Conservation (phyloP, 2,797 vertebrate genomes). For the Helicolenus hilgendorfi region DNA sequence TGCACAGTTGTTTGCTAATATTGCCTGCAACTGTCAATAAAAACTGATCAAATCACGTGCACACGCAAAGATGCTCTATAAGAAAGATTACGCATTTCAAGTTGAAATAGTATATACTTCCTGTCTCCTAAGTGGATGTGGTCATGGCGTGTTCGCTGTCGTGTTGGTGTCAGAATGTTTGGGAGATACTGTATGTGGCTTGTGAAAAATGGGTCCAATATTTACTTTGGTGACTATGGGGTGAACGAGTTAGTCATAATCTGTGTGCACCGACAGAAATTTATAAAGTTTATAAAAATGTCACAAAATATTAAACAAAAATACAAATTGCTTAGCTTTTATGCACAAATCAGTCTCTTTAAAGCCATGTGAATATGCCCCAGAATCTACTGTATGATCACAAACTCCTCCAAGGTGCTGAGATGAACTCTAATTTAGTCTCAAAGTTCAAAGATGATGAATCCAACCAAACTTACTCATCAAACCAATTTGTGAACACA, state of each 20-base stretch:
- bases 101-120: too few species aligned
- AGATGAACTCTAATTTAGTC: conserved; percentile 17
- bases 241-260: too few species aligned
- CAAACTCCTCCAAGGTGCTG: conserved; percentile 14
- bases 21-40: neutral
- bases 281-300: neutral
- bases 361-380: conserved; percentile 13
- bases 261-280: neutral
- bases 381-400: conserved; percentile 14
- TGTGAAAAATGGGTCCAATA: too few species aligned
- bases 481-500: conserved; percentile 54
- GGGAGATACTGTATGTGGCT: too few species aligned
- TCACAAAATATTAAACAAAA: conserved; percentile 6
- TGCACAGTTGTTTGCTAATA: neutral
- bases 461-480: conserved; percentile 47
- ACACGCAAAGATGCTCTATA: too few species aligned
- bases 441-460: conserved; percentile 21
- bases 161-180: too few species aligned
- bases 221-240: too few species aligned
- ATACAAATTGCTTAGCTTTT: conserved; percentile 25
- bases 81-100: too few species aligned
- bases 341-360: conserved; percentile 4
- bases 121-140: too few species aligned
- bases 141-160: too few species aligned
- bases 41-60: neutral